phyloP scores from a whole-genome alignment of 2,888 invertebrate species.

The Platypus cylindrus region DNA sequence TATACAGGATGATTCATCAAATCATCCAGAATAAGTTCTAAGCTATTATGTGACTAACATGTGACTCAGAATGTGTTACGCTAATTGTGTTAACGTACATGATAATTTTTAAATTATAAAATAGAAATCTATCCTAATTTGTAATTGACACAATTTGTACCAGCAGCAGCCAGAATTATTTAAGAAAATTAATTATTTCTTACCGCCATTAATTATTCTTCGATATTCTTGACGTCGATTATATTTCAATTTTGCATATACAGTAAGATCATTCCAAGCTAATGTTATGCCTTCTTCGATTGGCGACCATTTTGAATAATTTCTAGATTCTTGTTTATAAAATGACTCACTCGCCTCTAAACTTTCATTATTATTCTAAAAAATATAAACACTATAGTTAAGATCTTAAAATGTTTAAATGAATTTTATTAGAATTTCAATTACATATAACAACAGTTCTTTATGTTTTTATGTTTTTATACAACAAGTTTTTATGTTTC shows the following conservation, averaged over 20 bases:
- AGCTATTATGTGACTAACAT: no score
- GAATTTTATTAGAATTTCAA: neutral
- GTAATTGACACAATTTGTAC: no score
- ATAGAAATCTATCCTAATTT: no score
- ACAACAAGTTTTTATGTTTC: neutral
- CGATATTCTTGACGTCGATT: conserved; percentile 41
- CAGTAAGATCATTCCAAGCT: conserved; percentile 67
- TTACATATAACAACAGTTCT: no score
- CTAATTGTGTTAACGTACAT: no score
- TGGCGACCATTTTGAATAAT: conserved; percentile 43
- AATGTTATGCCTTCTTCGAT: conserved; percentile 55
- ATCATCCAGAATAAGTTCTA: no score
- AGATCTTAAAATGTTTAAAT: neutral
- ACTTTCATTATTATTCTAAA: conserved; percentile 10
- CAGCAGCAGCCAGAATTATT: no score
- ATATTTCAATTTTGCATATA: conserved; percentile 44
- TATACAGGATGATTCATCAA: no score
- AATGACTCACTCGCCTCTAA: conserved; percentile 11
- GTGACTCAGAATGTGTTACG: no score
- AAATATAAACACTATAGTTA: conserved; percentile 1
- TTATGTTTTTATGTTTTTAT: no score
- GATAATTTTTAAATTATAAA: no score
- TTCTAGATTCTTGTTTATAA: no score
- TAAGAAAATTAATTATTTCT: conserved; percentile 3
- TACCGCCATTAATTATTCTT: conserved; percentile 66